Conservation (phyloP, 1,140 invertebrate genomes). For the Scylla paramamosain region DNA sequence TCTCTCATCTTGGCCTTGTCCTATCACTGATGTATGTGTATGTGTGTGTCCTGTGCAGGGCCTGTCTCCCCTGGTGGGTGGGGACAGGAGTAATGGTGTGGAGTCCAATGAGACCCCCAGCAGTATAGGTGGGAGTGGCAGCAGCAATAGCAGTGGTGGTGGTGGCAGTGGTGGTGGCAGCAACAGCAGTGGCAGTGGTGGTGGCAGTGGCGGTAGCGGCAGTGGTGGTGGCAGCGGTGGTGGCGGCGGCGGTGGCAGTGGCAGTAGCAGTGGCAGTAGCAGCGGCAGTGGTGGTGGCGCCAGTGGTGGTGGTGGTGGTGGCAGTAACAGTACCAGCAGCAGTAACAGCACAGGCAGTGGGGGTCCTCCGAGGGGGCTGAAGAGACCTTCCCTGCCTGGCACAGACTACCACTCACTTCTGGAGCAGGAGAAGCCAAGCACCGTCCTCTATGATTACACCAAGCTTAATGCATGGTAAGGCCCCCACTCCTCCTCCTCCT, state of each 20-base stretch:
- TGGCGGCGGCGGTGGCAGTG: neutral
- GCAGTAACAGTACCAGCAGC: slow-evolving; percentile 53
- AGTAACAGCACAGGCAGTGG: slow-evolving; percentile 31
- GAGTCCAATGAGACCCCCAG: slow-evolving; percentile 67
- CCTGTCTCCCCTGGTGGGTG: slow-evolving; percentile 72
- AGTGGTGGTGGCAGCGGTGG: neutral
- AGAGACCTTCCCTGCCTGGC: slow-evolving; percentile 61
- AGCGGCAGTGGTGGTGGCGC: slow-evolving; percentile 34
- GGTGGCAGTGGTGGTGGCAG: neutral
- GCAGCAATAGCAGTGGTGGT: slow-evolving; percentile 35
- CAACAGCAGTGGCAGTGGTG: neutral
- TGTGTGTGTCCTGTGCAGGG: slow-evolving; percentile 47
- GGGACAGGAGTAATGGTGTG: slow-evolving; percentile 59
- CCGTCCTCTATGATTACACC: slow-evolving; percentile 93
- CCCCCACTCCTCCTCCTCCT: neutral
- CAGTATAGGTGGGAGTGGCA: slow-evolving; percentile 49
- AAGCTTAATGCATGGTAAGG: slow-evolving; percentile 87
- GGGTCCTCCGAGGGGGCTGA: slow-evolving; percentile 60
- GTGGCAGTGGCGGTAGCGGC: neutral
- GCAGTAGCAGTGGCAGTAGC: neutral
- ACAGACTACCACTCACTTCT: slow-evolving; percentile 72
- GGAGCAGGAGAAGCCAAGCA: slow-evolving; percentile 87
- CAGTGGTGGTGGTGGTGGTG: too few relatives aligned
- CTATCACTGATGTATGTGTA: neutral
- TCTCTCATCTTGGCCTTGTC: neutral